A percentile compares a stretch with the other conserved stretches of the same genome.
These are phyloP conservation scores for Papilio xuthus DNA, from an alignment of 1,140 invertebrate species.

Conservation along the genomic window DNA sequence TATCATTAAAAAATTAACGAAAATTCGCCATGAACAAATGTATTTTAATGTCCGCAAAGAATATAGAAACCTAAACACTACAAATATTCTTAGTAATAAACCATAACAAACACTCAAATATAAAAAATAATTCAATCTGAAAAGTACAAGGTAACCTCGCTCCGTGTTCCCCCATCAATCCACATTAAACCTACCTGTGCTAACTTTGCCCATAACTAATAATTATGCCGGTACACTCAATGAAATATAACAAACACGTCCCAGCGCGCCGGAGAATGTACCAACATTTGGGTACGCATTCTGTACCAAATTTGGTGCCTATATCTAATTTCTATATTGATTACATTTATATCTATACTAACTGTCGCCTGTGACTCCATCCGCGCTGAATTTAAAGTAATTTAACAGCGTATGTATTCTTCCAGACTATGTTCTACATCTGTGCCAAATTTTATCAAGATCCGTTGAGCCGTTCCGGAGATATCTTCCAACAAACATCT, in stretches of 20 bases:
- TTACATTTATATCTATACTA: background rate
- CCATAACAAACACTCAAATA: background rate
- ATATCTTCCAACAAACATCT: no score
- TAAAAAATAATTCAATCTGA: background rate
- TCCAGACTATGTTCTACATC: no score
- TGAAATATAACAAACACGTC: constrained; percentile 34
- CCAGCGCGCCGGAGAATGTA: constrained; percentile 14
- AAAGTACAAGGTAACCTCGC: background rate
- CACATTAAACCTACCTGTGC: constrained; percentile 25
- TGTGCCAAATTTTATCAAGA: no score
- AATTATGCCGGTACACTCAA: constrained; percentile 23
- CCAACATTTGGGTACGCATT: background rate
- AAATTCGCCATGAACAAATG: no score
- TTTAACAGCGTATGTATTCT: no score
- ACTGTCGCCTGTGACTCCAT: no score
- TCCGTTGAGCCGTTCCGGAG: no score
- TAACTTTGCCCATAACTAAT: constrained; percentile 18
- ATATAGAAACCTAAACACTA: no score
- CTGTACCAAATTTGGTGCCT: background rate
- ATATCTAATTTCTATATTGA: background rate
- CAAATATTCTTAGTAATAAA: background rate
- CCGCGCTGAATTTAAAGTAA: no score
- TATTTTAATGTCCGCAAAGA: no score
- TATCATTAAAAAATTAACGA: no score
- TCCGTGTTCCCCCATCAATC: constrained; percentile 19